Evolutionary conservation across 2,797 vertebrate species (phyloP), one percentile per base, ranked within the genome.

Genomic region (Phrynocephalus vlangalii): DNA sequence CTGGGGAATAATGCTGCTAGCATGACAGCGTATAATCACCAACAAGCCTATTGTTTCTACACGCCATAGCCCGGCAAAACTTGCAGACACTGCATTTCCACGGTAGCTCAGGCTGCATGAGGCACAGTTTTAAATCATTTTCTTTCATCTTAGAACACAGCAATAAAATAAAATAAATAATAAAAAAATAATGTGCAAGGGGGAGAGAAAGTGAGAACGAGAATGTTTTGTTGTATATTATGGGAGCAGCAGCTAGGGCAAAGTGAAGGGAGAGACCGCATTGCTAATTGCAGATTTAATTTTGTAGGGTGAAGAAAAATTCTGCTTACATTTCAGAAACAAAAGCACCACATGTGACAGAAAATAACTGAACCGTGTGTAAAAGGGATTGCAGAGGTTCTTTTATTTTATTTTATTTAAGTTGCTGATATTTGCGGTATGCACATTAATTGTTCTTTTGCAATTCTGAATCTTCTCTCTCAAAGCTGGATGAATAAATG

Each of bases 321-420:
- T 90, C 8, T 68, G 18, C 71, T 91, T 86, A 24, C 15, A 16
- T 81, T 80, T 24, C 3, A 76, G 84, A 90, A 92, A 83, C 66
- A n/a, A 77, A 70, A 89, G 3, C 10, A 70, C 15, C 75, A 1
- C 11, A 10, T 73, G 56, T 79, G 90, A 20, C 33, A 81, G 2
- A 22, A 33, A 38, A 79, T 10, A 8, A 20, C 24, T 16, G 71
- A 78, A 33, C 70, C 68, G 8, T 76, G 63, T 68, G 30, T 33
- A 87, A 76, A 3, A 76, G 56, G 18, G 28, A 82, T 50, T 73
- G 67, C 8, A 52, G 15, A 16, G 11, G 0, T 2, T 44, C 16
- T 52, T 67, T 56, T 60, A 28, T 79, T 66, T 56, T 83, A 22
- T 70, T 70, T 24, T 70, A 70, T 33, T n/a, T 26, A 52, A 28